Percentiles rank a stretch among this genome's conserved stretches.
Conservation (phyloP, 2,888 invertebrate genomes). For the Drosophila borborema region DNA sequence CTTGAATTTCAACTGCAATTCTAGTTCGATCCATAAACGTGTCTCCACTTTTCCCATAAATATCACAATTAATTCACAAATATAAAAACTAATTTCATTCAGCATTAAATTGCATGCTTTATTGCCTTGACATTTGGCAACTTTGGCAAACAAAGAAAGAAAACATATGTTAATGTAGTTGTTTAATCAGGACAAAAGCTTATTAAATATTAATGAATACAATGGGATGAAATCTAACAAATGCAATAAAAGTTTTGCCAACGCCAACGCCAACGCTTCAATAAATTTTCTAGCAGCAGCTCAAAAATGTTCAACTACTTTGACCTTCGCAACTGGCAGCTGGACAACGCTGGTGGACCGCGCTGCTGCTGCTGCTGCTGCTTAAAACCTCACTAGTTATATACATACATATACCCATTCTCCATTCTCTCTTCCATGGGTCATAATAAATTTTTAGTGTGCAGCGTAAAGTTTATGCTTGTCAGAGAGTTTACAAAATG, state of each 20-base stretch:
- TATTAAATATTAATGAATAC: slow-evolving; percentile 65
- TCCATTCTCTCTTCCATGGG: slow-evolving; percentile 13
- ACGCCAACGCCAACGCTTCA: slow-evolving; percentile 47
- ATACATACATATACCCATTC: not conserved
- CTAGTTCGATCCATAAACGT: not conserved
- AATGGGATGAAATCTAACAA: slow-evolving; percentile 43
- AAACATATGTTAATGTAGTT: slow-evolving; percentile 20
- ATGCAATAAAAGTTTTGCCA: slow-evolving; percentile 50
- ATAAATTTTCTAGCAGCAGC: slow-evolving; percentile 61
- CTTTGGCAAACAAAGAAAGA: not conserved
- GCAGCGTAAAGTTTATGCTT: slow-evolving; percentile 69
- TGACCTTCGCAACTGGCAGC: slow-evolving; percentile 62
- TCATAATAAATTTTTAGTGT: slow-evolving; percentile 70
- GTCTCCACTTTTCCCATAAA: not conserved
- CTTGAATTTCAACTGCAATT: not conserved
- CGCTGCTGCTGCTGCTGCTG: not conserved
- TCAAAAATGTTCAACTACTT: slow-evolving; percentile 69
- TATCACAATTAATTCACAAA: not conserved
- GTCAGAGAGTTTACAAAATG: slow-evolving; percentile 70
- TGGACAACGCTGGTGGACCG: slow-evolving; percentile 30
- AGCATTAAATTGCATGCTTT: slow-evolving; percentile 2
- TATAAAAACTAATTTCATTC: not conserved
- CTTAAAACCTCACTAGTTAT: not conserved
- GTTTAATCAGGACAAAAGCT: slow-evolving; percentile 48
- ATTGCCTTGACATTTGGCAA: not conserved